Conservation (phyloP, 2,888 invertebrate genomes). For the Zaprionus lineosus region DNA sequence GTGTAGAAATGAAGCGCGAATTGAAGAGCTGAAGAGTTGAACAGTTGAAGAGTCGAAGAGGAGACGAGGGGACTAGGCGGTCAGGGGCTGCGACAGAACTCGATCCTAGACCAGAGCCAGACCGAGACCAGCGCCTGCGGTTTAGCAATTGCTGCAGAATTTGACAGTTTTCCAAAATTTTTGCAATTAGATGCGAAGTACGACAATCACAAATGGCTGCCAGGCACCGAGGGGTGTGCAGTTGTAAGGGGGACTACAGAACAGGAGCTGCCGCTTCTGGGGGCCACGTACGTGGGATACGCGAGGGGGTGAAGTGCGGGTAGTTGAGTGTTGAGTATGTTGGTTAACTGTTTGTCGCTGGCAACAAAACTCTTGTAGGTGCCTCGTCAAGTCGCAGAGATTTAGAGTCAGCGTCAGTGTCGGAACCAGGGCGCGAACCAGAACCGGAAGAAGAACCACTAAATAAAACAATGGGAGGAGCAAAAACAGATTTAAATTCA, state of each 20-base stretch:
- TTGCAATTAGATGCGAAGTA: conserved; percentile 69
- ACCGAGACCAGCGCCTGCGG: conserved; percentile 55
- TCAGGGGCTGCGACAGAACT: neutral
- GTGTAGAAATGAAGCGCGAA: too few species aligned
- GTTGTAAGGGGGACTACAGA: neutral
- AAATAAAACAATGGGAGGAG: too few species aligned
- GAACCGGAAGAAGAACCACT: too few species aligned
- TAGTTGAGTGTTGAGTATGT: conserved; percentile 3
- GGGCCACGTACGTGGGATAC: too few species aligned
- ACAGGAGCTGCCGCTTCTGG: too few species aligned
- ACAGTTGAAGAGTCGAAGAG: too few species aligned
- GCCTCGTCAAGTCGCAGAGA: conserved; percentile 59
- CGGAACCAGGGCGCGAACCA: too few species aligned
- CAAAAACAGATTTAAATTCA: conserved; percentile 45
- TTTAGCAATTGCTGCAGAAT: conserved; percentile 68
- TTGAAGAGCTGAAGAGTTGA: too few species aligned
- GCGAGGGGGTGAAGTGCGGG: neutral
- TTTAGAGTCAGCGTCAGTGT: too few species aligned
- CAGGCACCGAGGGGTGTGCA: conserved; percentile 3
- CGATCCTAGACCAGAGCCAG: conserved; percentile 32
- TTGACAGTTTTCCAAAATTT: conserved; percentile 74
- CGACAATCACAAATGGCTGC: conserved; percentile 62
- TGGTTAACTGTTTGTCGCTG: conserved; percentile 58
- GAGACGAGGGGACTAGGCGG: too few species aligned
- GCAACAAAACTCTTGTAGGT: conserved; percentile 55